These are phyloP conservation scores for Drosophila helvetica DNA, from an alignment of 2,888 invertebrate species.

Conservation along the genomic window DNA sequence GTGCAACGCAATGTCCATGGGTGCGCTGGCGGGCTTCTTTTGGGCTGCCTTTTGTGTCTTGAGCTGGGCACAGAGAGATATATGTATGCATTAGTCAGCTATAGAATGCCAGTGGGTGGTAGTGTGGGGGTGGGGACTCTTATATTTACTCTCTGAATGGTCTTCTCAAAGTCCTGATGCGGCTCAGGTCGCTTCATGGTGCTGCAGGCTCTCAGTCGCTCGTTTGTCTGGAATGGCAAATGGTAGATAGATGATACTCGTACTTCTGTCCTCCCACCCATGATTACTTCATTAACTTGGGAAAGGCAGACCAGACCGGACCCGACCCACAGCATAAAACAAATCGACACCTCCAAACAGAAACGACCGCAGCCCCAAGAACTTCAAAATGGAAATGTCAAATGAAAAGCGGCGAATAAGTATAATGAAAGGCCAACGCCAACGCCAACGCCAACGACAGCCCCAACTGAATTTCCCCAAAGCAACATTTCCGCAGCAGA, in stretches of 20 bases:
- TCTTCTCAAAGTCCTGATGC: slow-evolving; percentile 84
- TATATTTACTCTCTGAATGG: slow-evolving; percentile 83
- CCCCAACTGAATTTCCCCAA: slow-evolving; percentile 61
- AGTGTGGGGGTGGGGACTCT: background rate
- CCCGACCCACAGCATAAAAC: slow-evolving; percentile 43
- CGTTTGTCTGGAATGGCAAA: slow-evolving; percentile 77
- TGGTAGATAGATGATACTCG: background rate
- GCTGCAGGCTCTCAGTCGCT: slow-evolving; percentile 81
- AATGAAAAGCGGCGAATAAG: slow-evolving; percentile 64
- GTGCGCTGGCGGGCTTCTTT: slow-evolving; percentile 80
- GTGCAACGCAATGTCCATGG: slow-evolving; percentile 79
- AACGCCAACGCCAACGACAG: slow-evolving; percentile 33
- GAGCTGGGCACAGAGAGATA: slow-evolving; percentile 64
- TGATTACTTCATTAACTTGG: slow-evolving; percentile 72
- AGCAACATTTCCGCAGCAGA: slow-evolving; percentile 82
- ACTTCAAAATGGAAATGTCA: slow-evolving; percentile 68
- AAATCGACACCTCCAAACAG: slow-evolving; percentile 69
- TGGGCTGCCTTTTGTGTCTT: slow-evolving; percentile 83
- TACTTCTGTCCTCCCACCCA: slow-evolving; percentile 19
- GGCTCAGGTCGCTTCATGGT: slow-evolving; percentile 83
- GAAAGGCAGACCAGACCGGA: slow-evolving; percentile 7
- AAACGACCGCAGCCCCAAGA: slow-evolving; percentile 40
- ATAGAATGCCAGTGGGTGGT: background rate
- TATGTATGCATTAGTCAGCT: slow-evolving; percentile 6
- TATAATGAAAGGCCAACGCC: slow-evolving; percentile 68